Base-by-base conservation (phyloP, 35 echinoderm and acorn worm species). In the Strongylocentrotus purpuratus region DNA sequence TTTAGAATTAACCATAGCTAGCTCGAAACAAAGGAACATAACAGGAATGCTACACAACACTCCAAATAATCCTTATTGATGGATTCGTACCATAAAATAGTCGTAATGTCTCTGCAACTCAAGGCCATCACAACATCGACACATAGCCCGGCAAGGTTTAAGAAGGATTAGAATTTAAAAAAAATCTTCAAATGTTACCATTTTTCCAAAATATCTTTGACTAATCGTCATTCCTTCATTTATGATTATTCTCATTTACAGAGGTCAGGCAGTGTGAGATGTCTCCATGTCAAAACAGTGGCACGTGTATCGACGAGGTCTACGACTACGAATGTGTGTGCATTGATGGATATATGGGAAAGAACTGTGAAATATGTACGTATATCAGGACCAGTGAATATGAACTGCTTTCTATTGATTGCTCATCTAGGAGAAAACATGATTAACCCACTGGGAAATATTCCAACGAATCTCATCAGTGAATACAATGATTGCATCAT, bases 231-330 rank as follows among this genome's bases (percentile, higher is more conserved):
- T 87, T 33, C 12, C 22, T 88, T 12, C 18, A 18, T 41, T 33
- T 33, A 33, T 46, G 17, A 15, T 41, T 0, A 18, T 46, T 33
- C 0, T 89, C 4, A n/a, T 46, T 89, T 12, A 28, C 33, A 89
- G 87, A 89, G 87, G 33, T 89, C 4, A 46, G 41, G 0, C 87
- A 89, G 13, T 89, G 87, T 46, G 87, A 89, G 33, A 5, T 18
- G 31, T 45, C 87, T n/a, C 87, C 87, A 10, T 89, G 87, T 89
- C 33, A 35, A 89, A 89, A 89, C 45, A 28, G 32, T 46, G 87
- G 12, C 7, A 89, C 87, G 3, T 89, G 87, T 89, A 89, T 89
- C 9, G 87, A 89, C n/a, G 87, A 46, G 7, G 25, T 89, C 12
- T 89, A 45, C 31, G 87, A 41, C 12, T 89, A 89, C 31, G 87